phyloP scores from a whole-genome alignment of 2,113 vertebrate species.

The Motacilla alba region DNA sequence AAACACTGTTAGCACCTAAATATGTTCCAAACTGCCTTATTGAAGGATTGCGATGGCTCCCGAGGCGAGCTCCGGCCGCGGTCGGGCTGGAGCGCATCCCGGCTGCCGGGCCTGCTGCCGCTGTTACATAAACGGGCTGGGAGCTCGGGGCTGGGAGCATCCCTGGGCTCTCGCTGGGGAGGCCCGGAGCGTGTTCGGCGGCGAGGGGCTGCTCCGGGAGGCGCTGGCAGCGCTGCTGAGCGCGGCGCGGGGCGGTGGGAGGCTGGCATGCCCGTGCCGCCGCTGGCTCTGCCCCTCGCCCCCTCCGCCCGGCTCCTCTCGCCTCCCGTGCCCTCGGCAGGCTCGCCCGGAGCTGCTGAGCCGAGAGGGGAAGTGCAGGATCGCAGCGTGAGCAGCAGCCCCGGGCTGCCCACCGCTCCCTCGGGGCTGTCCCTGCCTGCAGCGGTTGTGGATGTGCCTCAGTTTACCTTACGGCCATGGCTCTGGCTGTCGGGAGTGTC shows the following conservation, averaged over 20 bases:
- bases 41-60: not conserved
- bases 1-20: accelerated
- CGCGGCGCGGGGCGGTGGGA: not conserved
- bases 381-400: not conserved
- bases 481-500: accelerated
- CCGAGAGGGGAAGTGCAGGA: not conserved
- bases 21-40: accelerated
- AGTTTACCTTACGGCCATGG: accelerated
- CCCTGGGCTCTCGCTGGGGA: not conserved
- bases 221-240: not conserved
- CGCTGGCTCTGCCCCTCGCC: not conserved
- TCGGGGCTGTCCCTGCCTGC: not conserved
- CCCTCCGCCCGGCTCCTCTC: not conserved
- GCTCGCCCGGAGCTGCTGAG: not conserved
- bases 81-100: too few species aligned
- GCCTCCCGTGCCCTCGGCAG: not conserved
- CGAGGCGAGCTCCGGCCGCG: accelerated
- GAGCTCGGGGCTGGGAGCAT: not conserved
- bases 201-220: not conserved
- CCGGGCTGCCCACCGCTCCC: not conserved
- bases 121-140: not conserved
- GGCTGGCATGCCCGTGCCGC: not conserved
- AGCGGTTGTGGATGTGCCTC: accelerated
- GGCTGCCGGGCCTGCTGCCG: not conserved
- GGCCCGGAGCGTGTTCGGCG: not conserved